Base-by-base conservation (phyloP, 2,888 invertebrate genomes). In the Cerastoderma edule region DNA sequence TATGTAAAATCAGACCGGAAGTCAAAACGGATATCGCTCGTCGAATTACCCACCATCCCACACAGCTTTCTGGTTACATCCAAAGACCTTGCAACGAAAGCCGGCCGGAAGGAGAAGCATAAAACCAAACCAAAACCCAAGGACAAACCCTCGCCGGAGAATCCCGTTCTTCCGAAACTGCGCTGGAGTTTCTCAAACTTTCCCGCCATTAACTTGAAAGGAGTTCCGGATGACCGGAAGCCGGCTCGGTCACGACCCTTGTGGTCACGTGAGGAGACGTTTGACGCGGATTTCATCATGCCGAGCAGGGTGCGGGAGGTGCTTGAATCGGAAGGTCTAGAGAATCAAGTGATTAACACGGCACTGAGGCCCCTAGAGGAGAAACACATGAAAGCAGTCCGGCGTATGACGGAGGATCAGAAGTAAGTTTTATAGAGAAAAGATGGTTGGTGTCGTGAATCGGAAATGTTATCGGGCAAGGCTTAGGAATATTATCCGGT, bases 251-350 rank as follows among this genome's bases (percentile, higher is more conserved):
- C 65, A 22, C 70, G 57, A 16, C n/a, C 53, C 2, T 24, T 69
- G 16, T 53, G 33, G 56, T 57, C 67, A n/a, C 73, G 71, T 19
- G 79, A 80, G 16, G 80, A 78, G 1, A 73, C 75, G 19, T 74
- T 77, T 64, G 86, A 86, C 50, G 78, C 76, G 44, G 86, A 86
- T 67, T 86, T 80, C 48, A 83, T 85, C 81, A 84, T 86, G 84
- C 87, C 85, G 6, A 79, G 73, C 27, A 75, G 80, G 35, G 83
- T 87, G 8, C 75, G 85, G 6, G 85, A 87, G 63, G 78, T 85
- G 32, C 67, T 87, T 8, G 72, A 83, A 56, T 76, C 81, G 10
- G 87, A 87, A 66, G 87, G 87, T 2, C 66, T 85, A 0, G 67
- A 80, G 19, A 56, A 75, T 39, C 63, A 73, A 8, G 83, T 83